A percentile compares a stretch with the other conserved stretches of the same genome.
Conservation (phyloP, 2,888 invertebrate genomes). For the Netelia virgata region DNA sequence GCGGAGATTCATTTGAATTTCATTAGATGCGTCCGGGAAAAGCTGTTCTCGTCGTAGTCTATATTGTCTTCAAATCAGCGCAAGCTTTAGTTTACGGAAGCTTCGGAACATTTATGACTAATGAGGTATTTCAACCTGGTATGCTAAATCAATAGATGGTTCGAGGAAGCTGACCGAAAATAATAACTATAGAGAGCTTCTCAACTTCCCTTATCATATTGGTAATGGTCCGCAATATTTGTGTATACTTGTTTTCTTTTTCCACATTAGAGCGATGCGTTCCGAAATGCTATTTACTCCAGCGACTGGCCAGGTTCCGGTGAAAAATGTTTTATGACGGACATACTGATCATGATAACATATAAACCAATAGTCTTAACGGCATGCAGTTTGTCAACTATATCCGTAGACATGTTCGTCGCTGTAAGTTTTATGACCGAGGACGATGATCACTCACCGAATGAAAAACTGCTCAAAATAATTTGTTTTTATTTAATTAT, state of each 20-base stretch:
- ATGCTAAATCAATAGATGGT: neutral
- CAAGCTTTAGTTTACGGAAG: constrained; percentile 61
- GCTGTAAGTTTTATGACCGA: constrained; percentile 40
- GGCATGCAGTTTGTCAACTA: constrained; percentile 49
- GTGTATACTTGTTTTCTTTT: neutral
- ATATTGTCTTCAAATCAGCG: constrained; percentile 53
- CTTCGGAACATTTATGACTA: constrained; percentile 49
- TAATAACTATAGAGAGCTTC: neutral
- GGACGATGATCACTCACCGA: neutral
- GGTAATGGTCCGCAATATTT: neutral
- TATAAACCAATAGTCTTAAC: constrained; percentile 55
- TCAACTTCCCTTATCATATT: neutral
- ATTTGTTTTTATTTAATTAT: neutral
- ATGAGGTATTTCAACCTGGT: constrained; percentile 50
- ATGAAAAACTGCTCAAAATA: neutral
- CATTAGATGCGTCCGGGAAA: neutral
- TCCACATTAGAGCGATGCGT: neutral
- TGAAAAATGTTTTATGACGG: constrained; percentile 40
- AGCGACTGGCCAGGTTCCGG: constrained; percentile 45
- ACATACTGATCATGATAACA: constrained; percentile 51
- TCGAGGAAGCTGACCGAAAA: neutral
- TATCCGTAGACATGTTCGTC: constrained; percentile 61
- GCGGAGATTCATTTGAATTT: neutral
- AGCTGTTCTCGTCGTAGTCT: constrained; percentile 12
- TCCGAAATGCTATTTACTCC: neutral